Conservation (phyloP, 2,888 invertebrate genomes). For the Dasypolia templi region DNA sequence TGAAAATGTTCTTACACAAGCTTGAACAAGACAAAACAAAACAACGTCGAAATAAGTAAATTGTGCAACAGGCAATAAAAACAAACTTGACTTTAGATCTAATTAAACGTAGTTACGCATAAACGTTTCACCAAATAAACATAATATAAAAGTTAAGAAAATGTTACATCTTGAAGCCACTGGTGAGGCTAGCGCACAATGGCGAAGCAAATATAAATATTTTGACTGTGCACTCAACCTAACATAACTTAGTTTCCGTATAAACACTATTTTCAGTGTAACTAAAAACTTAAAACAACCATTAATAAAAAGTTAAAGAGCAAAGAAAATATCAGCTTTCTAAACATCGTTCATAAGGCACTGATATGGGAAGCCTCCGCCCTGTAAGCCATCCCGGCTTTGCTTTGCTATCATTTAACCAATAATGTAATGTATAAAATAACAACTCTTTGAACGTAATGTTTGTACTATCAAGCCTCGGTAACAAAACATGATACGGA, state of each 20-base stretch:
- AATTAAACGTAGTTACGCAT: slow-evolving; percentile 68
- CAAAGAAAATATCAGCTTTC: slow-evolving; percentile 52
- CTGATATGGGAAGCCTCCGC: slow-evolving; percentile 72
- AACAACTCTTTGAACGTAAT: slow-evolving; percentile 47
- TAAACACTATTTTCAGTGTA: slow-evolving; percentile 55
- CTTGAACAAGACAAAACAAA: slow-evolving; percentile 79
- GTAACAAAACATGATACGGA: slow-evolving; percentile 43
- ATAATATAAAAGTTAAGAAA: slow-evolving; percentile 58
- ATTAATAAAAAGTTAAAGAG: slow-evolving; percentile 46
- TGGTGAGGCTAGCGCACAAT: slow-evolving; percentile 53
- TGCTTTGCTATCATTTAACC: slow-evolving; percentile 38
- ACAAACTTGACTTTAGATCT: slow-evolving; percentile 72
- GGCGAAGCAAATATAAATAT: slow-evolving; percentile 55
- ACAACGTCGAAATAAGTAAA: slow-evolving; percentile 78
- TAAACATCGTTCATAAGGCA: slow-evolving; percentile 77
- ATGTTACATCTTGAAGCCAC: slow-evolving; percentile 62
- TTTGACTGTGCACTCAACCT: slow-evolving; percentile 63
- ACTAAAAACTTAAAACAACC: slow-evolving; percentile 60
- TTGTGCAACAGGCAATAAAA: slow-evolving; percentile 82
- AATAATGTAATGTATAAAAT: slow-evolving; percentile 45
- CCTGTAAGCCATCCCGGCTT: slow-evolving; percentile 40
- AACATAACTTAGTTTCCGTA: slow-evolving; percentile 59
- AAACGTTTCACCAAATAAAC: slow-evolving; percentile 76
- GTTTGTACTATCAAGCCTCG: slow-evolving; percentile 72
- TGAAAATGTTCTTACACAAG: slow-evolving; percentile 81